A percentile compares a stretch with the other conserved stretches of the same genome.
phyloP scores from a whole-genome alignment of 2,888 invertebrate species.

The Drosophila mettleri region DNA sequence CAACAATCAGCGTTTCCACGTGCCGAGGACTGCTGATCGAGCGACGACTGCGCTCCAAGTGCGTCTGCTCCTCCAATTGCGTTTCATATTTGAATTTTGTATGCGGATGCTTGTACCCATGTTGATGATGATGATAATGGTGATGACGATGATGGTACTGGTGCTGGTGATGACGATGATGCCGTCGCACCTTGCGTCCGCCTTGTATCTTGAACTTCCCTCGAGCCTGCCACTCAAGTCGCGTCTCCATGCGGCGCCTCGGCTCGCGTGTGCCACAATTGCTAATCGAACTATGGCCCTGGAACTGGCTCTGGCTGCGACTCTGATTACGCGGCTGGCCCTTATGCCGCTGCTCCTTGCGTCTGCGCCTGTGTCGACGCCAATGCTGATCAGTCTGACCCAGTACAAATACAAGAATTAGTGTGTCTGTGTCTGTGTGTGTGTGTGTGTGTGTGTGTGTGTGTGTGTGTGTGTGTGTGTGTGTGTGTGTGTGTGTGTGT shows the following conservation, averaged over 20 bases:
- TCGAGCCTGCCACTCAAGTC: conserved; percentile 88
- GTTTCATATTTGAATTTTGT: conserved; percentile 66
- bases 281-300: conserved; percentile 84
- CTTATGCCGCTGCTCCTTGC: conserved; percentile 47
- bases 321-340: conserved; percentile 68
- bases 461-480: background rate
- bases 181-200: conserved; percentile 83
- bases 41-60: conserved; percentile 84
- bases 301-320: conserved; percentile 61
- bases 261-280: conserved; percentile 87
- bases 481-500: too few relatives aligned
- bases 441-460: background rate
- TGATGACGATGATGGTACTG: conserved; percentile 71
- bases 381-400: conserved; percentile 39
- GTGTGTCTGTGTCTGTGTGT: background rate
- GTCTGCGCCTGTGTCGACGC: conserved; percentile 52
- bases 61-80: conserved; percentile 25
- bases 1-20: conserved; percentile 94
- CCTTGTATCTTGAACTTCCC: conserved; percentile 85
- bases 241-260: conserved; percentile 86
- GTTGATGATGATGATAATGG: conserved; percentile 18
- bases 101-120: conserved; percentile 32
- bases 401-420: conserved; percentile 1
- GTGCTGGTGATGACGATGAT: conserved; percentile 71
- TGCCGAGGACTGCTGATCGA: conserved; percentile 91